These are phyloP conservation scores for Eutolmus rufibarbis DNA, from an alignment of 2,888 invertebrate genomes.

Conservation along the genomic window DNA sequence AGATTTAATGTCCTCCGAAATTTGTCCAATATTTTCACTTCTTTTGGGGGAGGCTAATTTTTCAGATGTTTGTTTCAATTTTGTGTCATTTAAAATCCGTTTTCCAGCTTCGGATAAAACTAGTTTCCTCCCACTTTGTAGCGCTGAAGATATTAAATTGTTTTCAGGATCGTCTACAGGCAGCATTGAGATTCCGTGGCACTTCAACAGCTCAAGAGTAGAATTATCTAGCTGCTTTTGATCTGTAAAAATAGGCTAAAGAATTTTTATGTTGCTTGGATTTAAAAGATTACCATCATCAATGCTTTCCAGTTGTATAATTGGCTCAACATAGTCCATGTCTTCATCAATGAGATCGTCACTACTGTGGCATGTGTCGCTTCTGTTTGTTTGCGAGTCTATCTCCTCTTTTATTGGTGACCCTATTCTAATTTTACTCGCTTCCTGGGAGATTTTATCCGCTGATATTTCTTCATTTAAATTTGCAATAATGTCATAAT, in stretches of 20 bases:
- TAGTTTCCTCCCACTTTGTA: slow-evolving; percentile 86
- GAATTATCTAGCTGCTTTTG: slow-evolving; percentile 55
- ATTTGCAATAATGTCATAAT: slow-evolving; percentile 44
- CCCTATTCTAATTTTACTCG: not conserved
- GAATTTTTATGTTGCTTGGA: not conserved
- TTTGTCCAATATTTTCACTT: not conserved
- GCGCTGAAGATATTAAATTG: slow-evolving; percentile 75
- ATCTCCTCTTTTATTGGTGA: not conserved
- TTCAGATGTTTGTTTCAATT: slow-evolving; percentile 33
- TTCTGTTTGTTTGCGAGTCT: not conserved
- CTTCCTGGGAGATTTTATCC: slow-evolving; percentile 10
- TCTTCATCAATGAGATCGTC: slow-evolving; percentile 29
- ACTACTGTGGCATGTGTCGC: not conserved
- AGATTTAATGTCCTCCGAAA: not conserved
- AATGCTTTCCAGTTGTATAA: slow-evolving; percentile 43
- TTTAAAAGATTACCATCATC: slow-evolving; percentile 22
- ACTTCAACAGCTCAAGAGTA: slow-evolving; percentile 74
- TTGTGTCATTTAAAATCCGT: slow-evolving; percentile 70
- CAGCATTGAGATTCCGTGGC: slow-evolving; percentile 87
- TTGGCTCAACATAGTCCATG: slow-evolving; percentile 43
- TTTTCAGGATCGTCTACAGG: slow-evolving; percentile 76
- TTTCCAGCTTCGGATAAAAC: slow-evolving; percentile 86
- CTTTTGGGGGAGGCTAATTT: not conserved
- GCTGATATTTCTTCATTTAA: slow-evolving; percentile 50
- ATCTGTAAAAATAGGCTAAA: slow-evolving; percentile 47